phyloP scores from a whole-genome alignment of 1,140 invertebrate species.

The Dreissena polymorpha region DNA sequence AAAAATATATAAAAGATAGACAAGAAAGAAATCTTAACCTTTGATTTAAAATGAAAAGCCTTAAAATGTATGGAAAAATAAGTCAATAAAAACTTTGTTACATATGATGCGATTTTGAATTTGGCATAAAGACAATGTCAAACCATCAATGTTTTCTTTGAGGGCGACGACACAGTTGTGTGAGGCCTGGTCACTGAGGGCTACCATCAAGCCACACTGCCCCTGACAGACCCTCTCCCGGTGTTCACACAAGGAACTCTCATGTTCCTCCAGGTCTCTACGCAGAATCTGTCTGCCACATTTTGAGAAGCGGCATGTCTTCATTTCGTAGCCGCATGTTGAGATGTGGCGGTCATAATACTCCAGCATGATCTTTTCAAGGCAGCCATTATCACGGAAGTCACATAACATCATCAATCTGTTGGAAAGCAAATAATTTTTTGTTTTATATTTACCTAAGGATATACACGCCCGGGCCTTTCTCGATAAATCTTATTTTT shows the following conservation, averaged over 20 bases:
- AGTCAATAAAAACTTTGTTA: too few species aligned
- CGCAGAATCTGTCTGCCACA: conserved; percentile 46
- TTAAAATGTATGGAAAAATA: too few species aligned
- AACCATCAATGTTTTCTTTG: conserved; percentile 51
- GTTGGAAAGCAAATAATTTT: background rate
- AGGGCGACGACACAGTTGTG: conserved; percentile 53
- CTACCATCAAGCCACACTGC: conserved; percentile 53
- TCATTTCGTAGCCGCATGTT: conserved; percentile 51
- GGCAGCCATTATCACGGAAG: conserved; percentile 43
- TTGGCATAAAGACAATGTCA: background rate
- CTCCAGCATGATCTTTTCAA: conserved; percentile 53
- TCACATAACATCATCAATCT: conserved; percentile 55
- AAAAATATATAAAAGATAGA: too few species aligned
- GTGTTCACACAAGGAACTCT: conserved; percentile 42
- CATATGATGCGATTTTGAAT: too few species aligned
- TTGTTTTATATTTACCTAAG: too few species aligned
- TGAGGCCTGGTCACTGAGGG: conserved; percentile 34
- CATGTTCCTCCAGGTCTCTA: conserved; percentile 47
- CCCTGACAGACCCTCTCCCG: conserved; percentile 42
- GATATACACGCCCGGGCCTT: background rate
- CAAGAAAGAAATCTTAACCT: too few species aligned
- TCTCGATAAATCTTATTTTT: too few species aligned
- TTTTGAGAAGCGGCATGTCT: conserved; percentile 47
- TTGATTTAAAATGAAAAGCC: too few species aligned
- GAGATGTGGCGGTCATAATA: conserved; percentile 46